Base-by-base conservation (phyloP, 2,113 vertebrate genomes). In the Epinephelus moara region DNA sequence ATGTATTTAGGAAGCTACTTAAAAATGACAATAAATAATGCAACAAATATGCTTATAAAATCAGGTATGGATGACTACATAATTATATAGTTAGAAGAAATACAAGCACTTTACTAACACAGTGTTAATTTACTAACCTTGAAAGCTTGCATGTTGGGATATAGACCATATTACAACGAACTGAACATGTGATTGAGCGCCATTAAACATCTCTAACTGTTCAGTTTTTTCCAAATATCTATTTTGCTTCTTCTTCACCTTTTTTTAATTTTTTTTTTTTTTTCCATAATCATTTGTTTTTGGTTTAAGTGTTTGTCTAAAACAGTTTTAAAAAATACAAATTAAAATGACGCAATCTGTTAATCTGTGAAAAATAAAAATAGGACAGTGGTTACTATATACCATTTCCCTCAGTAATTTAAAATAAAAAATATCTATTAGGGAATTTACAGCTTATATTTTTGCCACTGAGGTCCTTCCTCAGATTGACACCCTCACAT, bases 91-190 rank as follows among this genome's bases (percentile, higher is more conserved):
- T 59, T 66, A 15, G 64, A 78, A 86, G 2, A 72, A 75, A 75
- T 70, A 74, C 57, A 90, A 86, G 91, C 90, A 93, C 93, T 91
- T 94, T 92, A 92, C 81, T 84, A 90, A 90, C 81, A 73, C 55
- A 70, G 1, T 78, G 30, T 81, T 73, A 81, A 69, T 81, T 73
- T 61, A 78, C 76, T 91, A 87, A 89, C 47, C 30, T 81, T 75
- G 69, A 71, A 81, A 73, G 6, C 14, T 74, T 87, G 80, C 88
- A 87, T 78, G 73, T 81, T 47, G 56, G 45, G 63, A 78, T 70
- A 49, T 9, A 49, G 27, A 80, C 5, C 42, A 73, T 66, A 62
- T 73, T 75, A 64, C 4, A 62, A 62, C 37, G 59, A 25, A 75
- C 33, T 8, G 12, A 70, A 66, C 19, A 66, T 63, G 17, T 14